Evolutionary conservation across 1,140 invertebrate species (phyloP).

Genomic region (Anoplophora glabripennis): DNA sequence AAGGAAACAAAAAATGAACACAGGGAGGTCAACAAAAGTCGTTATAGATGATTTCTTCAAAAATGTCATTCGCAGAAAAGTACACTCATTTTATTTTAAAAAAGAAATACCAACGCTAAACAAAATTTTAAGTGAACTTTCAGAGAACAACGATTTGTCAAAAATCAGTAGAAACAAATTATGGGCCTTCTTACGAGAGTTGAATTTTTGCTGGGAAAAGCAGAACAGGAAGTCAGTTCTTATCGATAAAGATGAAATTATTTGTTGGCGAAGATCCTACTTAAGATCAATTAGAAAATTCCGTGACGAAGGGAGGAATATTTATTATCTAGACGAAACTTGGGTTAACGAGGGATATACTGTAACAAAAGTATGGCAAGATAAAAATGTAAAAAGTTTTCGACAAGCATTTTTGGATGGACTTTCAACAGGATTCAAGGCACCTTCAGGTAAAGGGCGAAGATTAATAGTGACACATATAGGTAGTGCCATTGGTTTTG

Average conservation of each 20-base stretch:
- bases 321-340: constrained; percentile 30
- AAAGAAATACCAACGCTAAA: constrained; percentile 12
- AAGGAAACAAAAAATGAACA: too few species aligned
- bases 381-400: constrained; percentile 20
- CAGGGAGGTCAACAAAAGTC: too few species aligned
- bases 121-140: constrained; percentile 3
- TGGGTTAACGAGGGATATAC: constrained; percentile 31
- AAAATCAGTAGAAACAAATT: constrained; percentile 2
- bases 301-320: constrained; percentile 14
- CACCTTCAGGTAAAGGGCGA: constrained; percentile 28
- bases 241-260: constrained; percentile 20
- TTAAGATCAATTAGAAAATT: constrained; percentile 20
- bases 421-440: constrained; percentile 24
- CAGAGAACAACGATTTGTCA: constrained; percentile 1
- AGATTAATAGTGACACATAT: constrained; percentile 27
- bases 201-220: constrained; percentile 22
- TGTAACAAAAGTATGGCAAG: constrained; percentile 27
- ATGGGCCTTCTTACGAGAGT: constrained; percentile 15
- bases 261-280: constrained; percentile 19
- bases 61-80: too few species aligned
- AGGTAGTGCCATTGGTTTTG: too few species aligned
- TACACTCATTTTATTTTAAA: constrained; percentile 13
- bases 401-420: constrained; percentile 23
- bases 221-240: too few species aligned
- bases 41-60: too few species aligned